Base-by-base conservation (phyloP, 64 coral and sea anemone genomes). In the Platygyra sinensis region DNA sequence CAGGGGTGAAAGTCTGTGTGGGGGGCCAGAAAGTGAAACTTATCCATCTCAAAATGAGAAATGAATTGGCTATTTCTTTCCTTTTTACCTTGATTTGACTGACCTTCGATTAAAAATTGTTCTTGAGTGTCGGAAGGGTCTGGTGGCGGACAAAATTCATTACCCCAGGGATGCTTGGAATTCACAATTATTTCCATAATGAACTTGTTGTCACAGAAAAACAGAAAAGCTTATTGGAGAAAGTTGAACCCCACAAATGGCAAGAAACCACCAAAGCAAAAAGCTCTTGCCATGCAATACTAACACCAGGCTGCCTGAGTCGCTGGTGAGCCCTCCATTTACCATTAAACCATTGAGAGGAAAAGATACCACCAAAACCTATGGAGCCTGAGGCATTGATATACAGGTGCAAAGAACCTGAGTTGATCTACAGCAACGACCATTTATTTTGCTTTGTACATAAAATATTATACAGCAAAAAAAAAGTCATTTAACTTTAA, bases 11-110 rank as follows among this genome's bases (percentile, higher is more conserved):
- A 62, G 22, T 73, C 65, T 30, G 88, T 28, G 10, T 72, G 16
- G 0, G 88, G 88, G 13, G 88, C 77, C 1, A 90, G 88, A 7
- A 20, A 14, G 12, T 79, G 2, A 28, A 91, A 91, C 0, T 55
- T 30, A 0, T 74, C 54, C 69, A 91, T 63, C 80, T 91, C 72
- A 91, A 93, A 93, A 7, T 69, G 77, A 93, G 86, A 88, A 93
- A 65, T 5, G 69, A 79, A 32, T 93, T 86, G 50, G 91, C 67
- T 7, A 93, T 76, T 10, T 75, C 52, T 89, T 82, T 18, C 24
- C 59, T 27, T 89, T n/a, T 88, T 18, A 86, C 86, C 33, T 60
- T 50, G 8, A 83, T 89, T 33, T 93, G 78, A 0, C 22, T 77
- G 86, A 24, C 18, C 62, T 19, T 14, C 16, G 0, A 93, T 38